phyloP scores from a whole-genome alignment of 2,797 vertebrate species.

The Catharus ustulatus region DNA sequence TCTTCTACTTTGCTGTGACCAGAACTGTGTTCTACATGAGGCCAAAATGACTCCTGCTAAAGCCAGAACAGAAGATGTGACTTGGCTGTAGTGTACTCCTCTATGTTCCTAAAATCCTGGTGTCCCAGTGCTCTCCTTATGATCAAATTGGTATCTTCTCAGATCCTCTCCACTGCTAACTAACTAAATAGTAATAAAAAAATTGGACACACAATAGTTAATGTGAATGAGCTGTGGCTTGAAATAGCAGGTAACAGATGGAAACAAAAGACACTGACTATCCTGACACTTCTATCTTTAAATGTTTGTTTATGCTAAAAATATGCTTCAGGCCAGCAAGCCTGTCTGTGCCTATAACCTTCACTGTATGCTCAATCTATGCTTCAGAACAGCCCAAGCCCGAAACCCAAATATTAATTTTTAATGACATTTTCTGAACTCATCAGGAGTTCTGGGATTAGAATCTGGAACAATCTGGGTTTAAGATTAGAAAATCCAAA shows the following conservation, averaged over 20 bases:
- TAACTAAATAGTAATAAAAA: not conserved
- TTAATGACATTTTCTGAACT: not conserved
- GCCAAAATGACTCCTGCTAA: not conserved
- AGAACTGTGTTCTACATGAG: not conserved
- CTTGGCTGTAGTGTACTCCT: not conserved
- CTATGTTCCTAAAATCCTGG: not conserved
- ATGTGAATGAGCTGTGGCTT: conserved; percentile 55
- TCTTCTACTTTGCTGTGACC: not conserved
- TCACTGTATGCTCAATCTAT: not conserved
- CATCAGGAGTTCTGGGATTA: not conserved
- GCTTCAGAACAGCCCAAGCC: not conserved
- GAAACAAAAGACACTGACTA: conserved; percentile 72
- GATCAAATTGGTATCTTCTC: not conserved
- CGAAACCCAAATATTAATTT: not conserved
- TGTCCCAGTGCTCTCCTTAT: not conserved
- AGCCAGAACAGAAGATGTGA: not conserved
- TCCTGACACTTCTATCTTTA: conserved; percentile 78
- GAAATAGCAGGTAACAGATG: conserved; percentile 69
- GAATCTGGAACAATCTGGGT: not conserved
- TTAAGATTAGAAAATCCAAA: not conserved
- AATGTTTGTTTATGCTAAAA: conserved; percentile 82
- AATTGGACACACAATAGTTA: conserved; percentile 37
- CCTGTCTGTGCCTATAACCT: conserved; percentile 44
- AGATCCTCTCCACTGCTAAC: not conserved
- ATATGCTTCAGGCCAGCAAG: conserved; percentile 63